phyloP scores from a whole-genome alignment of 1,140 invertebrate genomes.

The Tribolium castaneum region DNA sequence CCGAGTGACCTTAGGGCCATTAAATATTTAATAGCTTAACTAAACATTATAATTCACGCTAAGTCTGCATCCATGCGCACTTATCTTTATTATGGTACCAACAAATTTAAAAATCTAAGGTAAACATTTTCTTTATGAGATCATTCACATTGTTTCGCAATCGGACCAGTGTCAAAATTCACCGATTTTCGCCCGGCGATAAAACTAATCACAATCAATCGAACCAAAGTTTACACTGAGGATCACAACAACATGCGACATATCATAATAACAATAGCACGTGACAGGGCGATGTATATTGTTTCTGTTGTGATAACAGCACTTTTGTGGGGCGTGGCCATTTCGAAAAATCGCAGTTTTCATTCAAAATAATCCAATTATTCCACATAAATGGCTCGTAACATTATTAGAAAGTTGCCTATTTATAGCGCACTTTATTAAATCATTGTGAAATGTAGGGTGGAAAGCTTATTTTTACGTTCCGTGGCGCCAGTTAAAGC shows the following conservation, averaged over 20 bases:
- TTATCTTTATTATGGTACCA: slow-evolving; percentile 3
- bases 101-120: not conserved
- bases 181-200: not conserved
- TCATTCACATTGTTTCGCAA: not conserved
- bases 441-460: slow-evolving; percentile 15
- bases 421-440: not conserved
- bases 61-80: not conserved
- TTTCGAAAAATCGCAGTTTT: not conserved
- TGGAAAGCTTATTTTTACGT: slow-evolving; percentile 29
- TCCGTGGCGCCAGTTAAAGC: not conserved
- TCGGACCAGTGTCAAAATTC: not conserved
- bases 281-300: not conserved
- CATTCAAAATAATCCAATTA: slow-evolving; percentile 4
- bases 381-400: slow-evolving; percentile 6
- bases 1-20: not conserved
- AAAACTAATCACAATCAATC: not conserved
- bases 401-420: slow-evolving; percentile 19
- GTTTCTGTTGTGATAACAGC: not conserved
- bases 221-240: not conserved
- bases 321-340: not conserved
- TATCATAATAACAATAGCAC: not conserved
- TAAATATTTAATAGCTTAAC: not conserved
- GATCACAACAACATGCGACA: slow-evolving; percentile 12
- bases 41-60: not conserved
- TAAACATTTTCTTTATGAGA: slow-evolving; percentile 19